Base-by-base conservation (phyloP, 2,797 vertebrate species). In the Manis pentadactyla region DNA sequence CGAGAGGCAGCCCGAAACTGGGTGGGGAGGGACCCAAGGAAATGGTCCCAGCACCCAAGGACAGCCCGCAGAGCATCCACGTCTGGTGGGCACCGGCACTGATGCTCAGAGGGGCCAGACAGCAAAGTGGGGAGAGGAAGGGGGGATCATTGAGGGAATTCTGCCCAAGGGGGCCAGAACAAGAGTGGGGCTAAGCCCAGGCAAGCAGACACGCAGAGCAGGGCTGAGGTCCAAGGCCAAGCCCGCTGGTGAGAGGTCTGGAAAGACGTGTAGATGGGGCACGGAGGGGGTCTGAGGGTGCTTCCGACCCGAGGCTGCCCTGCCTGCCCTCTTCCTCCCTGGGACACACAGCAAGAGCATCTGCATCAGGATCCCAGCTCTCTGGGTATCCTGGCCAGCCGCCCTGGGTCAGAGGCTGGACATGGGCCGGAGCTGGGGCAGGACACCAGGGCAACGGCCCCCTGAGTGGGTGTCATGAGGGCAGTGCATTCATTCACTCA, bases 281-380 rank as follows among this genome's bases (percentile, higher is more conserved):
- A 10, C 11, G 2, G 46, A 46, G 46, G 46, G 46, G 14, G 13
- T 73, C 46, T 4, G 18, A n/a, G 27, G 25, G 6, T 1, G 7
- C 37, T 18, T 27, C 29, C 23, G 25, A 5, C 7, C 3, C 0
- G 0, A 1, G 14, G 18, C 10, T n/a, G 23, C n/a, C 25, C 23
- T 12, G 9, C 3, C 25, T 21, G 2, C 0, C 4, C n/a, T 71
- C 57, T 34, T 0, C 4, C n/a, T 71, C 57, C 42, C 6, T 2
- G 64, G 68, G 11, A 37, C 46, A 46, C 39, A 15, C 31, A 4
- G 71, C 53, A 29, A 14, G 29, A n/a, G 23, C 3, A 0, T 21
- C 64, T 77, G 46, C 59, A 37, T 61, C 61, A 19, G 61, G 66
- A 19, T 51, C 53, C 4, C 19, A 13, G 17, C 37, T 69, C n/a